Conservation (phyloP, 2,888 invertebrate species). For the Orchesellides sinensis region DNA sequence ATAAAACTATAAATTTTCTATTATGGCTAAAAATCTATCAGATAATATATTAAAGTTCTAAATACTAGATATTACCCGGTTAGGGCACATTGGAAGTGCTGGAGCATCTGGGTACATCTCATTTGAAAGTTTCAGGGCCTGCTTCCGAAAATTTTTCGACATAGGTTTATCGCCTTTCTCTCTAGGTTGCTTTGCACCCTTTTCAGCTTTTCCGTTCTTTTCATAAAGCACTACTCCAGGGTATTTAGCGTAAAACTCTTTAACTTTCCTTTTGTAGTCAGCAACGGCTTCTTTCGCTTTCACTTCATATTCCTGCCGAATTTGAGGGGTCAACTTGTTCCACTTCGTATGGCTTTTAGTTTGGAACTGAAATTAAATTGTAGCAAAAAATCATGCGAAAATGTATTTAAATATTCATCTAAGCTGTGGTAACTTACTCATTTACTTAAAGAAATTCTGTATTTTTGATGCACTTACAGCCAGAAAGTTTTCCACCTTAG, state of each 20-base stretch:
- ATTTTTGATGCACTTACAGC: constrained; percentile 29
- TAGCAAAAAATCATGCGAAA: not conserved
- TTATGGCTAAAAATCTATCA: no score
- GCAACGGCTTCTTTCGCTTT: constrained; percentile 20
- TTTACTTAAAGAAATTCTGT: not conserved
- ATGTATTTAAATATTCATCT: not conserved
- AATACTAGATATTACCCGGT: not conserved
- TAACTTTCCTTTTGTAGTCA: constrained; percentile 44
- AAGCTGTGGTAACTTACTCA: not conserved
- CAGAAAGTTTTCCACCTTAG: constrained; percentile 46
- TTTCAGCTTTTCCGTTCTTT: constrained; percentile 25
- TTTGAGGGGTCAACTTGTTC: constrained; percentile 2
- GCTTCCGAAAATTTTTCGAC: not conserved
- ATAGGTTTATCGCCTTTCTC: not conserved
- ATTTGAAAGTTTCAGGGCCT: constrained; percentile 16
- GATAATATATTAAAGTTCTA: no score
- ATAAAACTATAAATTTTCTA: no score
- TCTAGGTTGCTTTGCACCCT: not conserved
- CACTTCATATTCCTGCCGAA: constrained; percentile 40
- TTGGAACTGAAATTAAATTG: constrained; percentile 62
- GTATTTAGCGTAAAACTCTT: constrained; percentile 56
- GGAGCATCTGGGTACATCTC: constrained; percentile 68
- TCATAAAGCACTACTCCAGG: constrained; percentile 25
- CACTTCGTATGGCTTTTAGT: constrained; percentile 32
- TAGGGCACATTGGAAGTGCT: constrained; percentile 53